Conservation (phyloP, 2,797 vertebrate genomes). For the Australoheros facetus region DNA sequence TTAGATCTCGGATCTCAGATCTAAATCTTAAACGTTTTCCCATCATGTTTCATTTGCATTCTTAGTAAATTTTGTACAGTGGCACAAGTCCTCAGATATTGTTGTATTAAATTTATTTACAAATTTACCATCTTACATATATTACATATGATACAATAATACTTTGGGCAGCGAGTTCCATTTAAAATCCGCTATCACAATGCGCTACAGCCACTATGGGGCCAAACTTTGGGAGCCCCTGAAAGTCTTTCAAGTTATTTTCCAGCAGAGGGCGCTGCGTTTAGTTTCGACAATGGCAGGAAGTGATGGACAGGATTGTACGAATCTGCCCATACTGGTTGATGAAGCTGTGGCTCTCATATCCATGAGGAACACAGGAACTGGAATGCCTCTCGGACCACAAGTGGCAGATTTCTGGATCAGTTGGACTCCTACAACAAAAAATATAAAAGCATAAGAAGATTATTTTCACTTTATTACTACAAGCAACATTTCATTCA, state of each 20-base stretch:
- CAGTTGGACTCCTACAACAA: slow-evolving; percentile 69
- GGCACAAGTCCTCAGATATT: neutral
- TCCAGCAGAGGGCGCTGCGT: slow-evolving; percentile 46
- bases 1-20: neutral
- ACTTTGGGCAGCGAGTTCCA: slow-evolving; percentile 36
- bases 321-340: slow-evolving; percentile 65
- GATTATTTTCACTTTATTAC: neutral
- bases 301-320: slow-evolving; percentile 73
- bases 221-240: neutral
- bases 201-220: neutral
- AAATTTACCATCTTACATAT: slow-evolving; percentile 81
- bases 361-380: slow-evolving; percentile 69
- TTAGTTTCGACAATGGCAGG: slow-evolving; percentile 75
- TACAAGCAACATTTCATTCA: neutral
- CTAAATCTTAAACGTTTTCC: neutral
- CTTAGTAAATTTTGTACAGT: neutral
- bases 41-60: neutral
- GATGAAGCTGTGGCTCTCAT: slow-evolving; percentile 71
- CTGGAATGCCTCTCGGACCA: slow-evolving; percentile 72
- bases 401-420: slow-evolving; percentile 65
- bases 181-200: neutral
- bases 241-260: neutral
- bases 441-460: neutral
- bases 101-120: slow-evolving; percentile 79
- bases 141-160: slow-evolving; percentile 83